These are phyloP conservation scores for Thecophora atra DNA, from an alignment of 2,888 invertebrate genomes.

Conservation along the genomic window DNA sequence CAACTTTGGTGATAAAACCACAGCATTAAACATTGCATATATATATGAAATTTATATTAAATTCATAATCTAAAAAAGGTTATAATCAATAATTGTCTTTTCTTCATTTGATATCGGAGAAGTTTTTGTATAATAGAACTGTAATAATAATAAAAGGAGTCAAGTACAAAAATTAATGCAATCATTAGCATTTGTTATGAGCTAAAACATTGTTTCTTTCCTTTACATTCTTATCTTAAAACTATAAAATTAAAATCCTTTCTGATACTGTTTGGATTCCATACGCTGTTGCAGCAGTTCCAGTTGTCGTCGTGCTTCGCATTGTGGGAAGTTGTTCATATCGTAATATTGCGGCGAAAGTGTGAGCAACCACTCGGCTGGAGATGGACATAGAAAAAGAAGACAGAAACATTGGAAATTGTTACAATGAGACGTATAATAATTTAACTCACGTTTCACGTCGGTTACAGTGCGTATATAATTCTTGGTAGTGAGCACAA, in stretches of 20 bases:
- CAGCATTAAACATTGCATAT: too few relatives aligned
- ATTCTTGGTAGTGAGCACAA: slow-evolving; percentile 98
- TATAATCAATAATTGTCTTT: too few relatives aligned
- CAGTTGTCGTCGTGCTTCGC: slow-evolving; percentile 94
- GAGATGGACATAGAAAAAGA: too few relatives aligned
- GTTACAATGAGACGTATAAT: not conserved
- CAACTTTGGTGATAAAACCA: too few relatives aligned
- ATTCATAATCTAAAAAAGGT: too few relatives aligned
- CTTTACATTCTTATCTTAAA: slow-evolving; percentile 35
- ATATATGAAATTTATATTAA: too few relatives aligned
- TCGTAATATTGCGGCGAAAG: slow-evolving; percentile 99
- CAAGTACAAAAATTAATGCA: slow-evolving; percentile 4
- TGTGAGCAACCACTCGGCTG: slow-evolving; percentile 93
- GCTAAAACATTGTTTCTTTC: slow-evolving; percentile 25
- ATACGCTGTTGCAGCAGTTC: slow-evolving; percentile 87
- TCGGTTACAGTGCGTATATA: slow-evolving; percentile 99
- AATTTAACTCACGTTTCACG: slow-evolving; percentile 87
- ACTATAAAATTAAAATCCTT: slow-evolving; percentile 76
- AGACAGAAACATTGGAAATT: slow-evolving; percentile 14
- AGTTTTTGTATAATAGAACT: not conserved
- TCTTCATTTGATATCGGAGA: not conserved
- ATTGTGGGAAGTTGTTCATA: slow-evolving; percentile 95
- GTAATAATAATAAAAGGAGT: not conserved
- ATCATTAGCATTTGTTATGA: slow-evolving; percentile 14
- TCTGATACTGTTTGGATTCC: slow-evolving; percentile 87